A percentile compares a stretch with the other conserved stretches of the same genome.
Conservation (phyloP, 2,113 vertebrate species). For the Piliocolobus tephrosceles region DNA sequence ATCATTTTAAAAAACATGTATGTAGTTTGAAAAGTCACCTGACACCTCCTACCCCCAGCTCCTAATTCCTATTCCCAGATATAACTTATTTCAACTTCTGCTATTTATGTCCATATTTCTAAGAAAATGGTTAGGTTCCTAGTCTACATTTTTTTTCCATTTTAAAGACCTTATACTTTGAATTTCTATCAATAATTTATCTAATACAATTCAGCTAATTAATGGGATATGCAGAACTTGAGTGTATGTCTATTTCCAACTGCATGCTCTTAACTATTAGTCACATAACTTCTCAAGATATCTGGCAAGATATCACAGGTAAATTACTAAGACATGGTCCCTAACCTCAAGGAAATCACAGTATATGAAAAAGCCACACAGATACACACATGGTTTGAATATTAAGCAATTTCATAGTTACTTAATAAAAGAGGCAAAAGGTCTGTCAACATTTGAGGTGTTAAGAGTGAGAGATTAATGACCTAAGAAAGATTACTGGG, state of each 20-base stretch:
- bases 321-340: neutral
- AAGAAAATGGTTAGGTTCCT: neutral
- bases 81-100: neutral
- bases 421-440: constrained; percentile 1
- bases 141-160: neutral
- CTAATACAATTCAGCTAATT: neutral
- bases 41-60: neutral
- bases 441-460: neutral
- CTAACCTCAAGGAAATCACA: neutral
- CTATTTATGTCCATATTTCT: neutral
- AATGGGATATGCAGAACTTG: neutral
- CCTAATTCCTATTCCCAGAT: neutral
- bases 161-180: neutral
- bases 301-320: neutral
- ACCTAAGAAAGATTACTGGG: neutral
- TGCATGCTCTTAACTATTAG: neutral
- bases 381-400: neutral
- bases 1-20: neutral
- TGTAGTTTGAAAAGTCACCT: neutral
- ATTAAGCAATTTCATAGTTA: neutral
- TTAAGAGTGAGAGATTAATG: neutral
- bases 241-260: constrained; percentile 1
- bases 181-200: neutral
- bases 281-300: neutral
- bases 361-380: neutral